phyloP scores from a whole-genome alignment of 2,888 invertebrate genomes.

The Pandemis heparana region DNA sequence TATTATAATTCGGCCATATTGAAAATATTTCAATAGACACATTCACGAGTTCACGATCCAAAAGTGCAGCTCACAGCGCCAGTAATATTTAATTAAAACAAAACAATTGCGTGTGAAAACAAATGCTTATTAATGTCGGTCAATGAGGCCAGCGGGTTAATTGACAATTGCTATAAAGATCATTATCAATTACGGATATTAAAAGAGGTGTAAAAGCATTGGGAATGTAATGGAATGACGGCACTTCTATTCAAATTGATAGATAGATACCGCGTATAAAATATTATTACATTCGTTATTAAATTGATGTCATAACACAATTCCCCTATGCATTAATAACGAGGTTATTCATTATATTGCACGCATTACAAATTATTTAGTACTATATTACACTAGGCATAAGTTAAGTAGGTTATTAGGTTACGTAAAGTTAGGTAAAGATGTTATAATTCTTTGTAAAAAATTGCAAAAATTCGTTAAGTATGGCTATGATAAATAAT shows the following conservation, averaged over 20 bases:
- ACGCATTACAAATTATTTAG: not conserved
- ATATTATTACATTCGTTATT: not conserved
- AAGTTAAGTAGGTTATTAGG: not conserved
- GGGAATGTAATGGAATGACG: not conserved
- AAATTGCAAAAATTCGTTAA: too few relatives aligned
- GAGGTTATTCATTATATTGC: not conserved
- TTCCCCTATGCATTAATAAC: not conserved
- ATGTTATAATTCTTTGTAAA: too few relatives aligned
- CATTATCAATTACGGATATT: not conserved
- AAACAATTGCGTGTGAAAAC: not conserved
- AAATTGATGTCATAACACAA: not conserved
- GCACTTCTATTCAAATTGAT: not conserved
- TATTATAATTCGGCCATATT: too few relatives aligned
- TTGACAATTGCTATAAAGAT: not conserved
- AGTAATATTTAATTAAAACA: too few relatives aligned
- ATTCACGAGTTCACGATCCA: too few relatives aligned
- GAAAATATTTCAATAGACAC: too few relatives aligned
- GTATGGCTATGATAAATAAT: too few relatives aligned
- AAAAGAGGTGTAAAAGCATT: not conserved
- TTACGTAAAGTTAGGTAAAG: not conserved
- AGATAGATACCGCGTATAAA: not conserved
- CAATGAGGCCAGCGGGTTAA: not conserved
- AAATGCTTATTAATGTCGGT: not conserved
- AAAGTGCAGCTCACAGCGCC: too few relatives aligned
- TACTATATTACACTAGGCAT: too few relatives aligned